Evolutionary conservation across 2,113 vertebrate genomes (phyloP), one percentile per base, ranked within the genome.

Genomic region (Hucho hucho): DNA sequence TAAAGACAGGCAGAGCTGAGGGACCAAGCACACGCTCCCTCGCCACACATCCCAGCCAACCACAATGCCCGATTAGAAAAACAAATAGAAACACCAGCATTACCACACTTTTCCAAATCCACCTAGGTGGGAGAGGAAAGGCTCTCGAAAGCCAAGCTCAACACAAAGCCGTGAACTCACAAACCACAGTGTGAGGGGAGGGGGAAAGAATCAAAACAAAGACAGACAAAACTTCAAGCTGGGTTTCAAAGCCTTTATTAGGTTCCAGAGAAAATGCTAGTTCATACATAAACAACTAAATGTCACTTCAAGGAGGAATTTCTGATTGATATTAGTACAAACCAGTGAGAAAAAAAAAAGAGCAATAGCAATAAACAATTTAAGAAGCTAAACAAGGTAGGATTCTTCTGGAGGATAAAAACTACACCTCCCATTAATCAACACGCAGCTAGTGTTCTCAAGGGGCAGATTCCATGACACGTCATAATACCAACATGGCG

Each of bases 291-390:
- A 93, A 87, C 91, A 91, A 82, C 93, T 95, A 95, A 53, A 88
- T 91, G 87, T 92, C 83, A 89, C 88, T 88, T 91, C 87, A 92
- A 87, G 91, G 91, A 84, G 82, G 84, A 86, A 86, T 84, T 82
- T 87, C 91, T 92, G 90, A 90, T 92, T 94, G 93, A 89, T 92
- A 95, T 95, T 94, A 96, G 93, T 95, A 96, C 94, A 95, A 97
- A 93, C 84, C 84, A 92, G 94, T 87, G 86, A 90, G 82, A 86
- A 11, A 11, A 43, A 68, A 82, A 74, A 81, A 74, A 76, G 24
- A 76, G 69, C 63, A 83, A 82, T 47, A 81, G 69, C 73, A 76
- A 25, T 67, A 63, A 86, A 91, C 89, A 77, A 73, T 75, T 81
- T 43, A 43, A 84, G 79, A 83, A 87, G 84, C 93, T 93, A 94